phyloP scores from a whole-genome alignment of 1,140 invertebrate genomes.

The Monomorium pharaonis region DNA sequence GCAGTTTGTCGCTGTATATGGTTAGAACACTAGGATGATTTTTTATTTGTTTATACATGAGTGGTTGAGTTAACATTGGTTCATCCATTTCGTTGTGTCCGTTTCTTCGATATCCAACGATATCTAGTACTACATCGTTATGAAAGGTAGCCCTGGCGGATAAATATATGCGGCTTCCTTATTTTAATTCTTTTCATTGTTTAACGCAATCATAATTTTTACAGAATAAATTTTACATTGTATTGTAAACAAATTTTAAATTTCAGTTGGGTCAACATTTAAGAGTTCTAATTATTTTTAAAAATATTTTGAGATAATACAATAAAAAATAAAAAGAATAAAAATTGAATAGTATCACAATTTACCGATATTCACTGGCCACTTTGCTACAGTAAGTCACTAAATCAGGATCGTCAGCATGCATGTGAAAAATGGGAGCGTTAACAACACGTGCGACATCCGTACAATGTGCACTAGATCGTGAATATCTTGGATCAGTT shows the following conservation, averaged over 20 bases:
- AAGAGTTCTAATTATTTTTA: too few species aligned
- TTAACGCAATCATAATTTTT: neutral
- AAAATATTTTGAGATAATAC: neutral
- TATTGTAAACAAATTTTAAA: neutral
- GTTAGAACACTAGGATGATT: slow-evolving; percentile 88
- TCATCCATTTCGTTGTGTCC: slow-evolving; percentile 98
- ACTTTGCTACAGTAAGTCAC: slow-evolving; percentile 94
- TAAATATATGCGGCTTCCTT: neutral
- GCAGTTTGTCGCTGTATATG: slow-evolving; percentile 91
- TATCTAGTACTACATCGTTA: slow-evolving; percentile 96
- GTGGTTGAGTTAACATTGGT: slow-evolving; percentile 97
- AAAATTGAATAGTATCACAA: neutral
- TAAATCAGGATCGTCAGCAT: slow-evolving; percentile 96
- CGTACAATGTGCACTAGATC: slow-evolving; percentile 88
- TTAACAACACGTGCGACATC: slow-evolving; percentile 95
- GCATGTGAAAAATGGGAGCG: slow-evolving; percentile 97
- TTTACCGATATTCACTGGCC: slow-evolving; percentile 91
- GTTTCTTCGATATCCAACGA: slow-evolving; percentile 94
- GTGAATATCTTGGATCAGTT: slow-evolving; percentile 92
- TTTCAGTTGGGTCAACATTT: too few species aligned
- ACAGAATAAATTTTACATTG: neutral
- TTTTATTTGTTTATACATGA: slow-evolving; percentile 96
- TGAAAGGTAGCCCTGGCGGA: slow-evolving; percentile 89
- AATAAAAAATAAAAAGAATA: neutral
- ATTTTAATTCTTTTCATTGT: neutral